Percentiles rank a stretch among this genome's conserved stretches.
phyloP scores from a whole-genome alignment of 2,797 vertebrate genomes.

The Anableps anableps region DNA sequence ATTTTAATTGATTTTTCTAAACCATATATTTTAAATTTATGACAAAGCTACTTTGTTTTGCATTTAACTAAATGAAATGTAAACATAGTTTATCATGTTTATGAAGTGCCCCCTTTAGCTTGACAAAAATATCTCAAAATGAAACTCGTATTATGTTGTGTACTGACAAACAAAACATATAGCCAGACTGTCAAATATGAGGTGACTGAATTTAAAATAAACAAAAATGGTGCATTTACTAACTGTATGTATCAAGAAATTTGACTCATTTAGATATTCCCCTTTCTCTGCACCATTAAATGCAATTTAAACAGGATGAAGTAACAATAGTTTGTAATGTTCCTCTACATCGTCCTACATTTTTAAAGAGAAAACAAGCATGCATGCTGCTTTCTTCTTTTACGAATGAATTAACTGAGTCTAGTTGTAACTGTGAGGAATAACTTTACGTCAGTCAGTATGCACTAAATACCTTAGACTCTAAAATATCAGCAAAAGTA shows the following conservation, averaged over 20 bases:
- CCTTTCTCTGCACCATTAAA: background rate
- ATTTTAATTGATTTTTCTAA: no score
- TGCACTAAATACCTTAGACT: background rate
- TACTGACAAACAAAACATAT: background rate
- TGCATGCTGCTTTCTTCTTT: no score
- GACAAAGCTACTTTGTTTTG: background rate
- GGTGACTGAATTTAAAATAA: background rate
- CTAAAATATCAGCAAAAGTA: background rate
- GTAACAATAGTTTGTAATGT: background rate
- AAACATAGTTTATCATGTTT: background rate
- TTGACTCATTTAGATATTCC: background rate
- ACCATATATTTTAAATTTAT: no score
- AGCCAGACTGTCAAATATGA: background rate
- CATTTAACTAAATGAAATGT: background rate
- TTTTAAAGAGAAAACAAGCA: no score
- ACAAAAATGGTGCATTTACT: no score
- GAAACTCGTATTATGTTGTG: background rate
- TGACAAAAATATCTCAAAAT: background rate
- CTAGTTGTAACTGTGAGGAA: no score
- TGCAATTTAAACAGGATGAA: background rate
- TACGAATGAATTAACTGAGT: no score
- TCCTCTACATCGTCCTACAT: no score
- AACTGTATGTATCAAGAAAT: no score
- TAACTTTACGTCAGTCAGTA: background rate
- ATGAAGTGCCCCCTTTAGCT: background rate